Evolutionary conservation across 2,888 invertebrate species (phyloP), one percentile per base, ranked within the genome.

Genomic region (Pyralis farinalis): DNA sequence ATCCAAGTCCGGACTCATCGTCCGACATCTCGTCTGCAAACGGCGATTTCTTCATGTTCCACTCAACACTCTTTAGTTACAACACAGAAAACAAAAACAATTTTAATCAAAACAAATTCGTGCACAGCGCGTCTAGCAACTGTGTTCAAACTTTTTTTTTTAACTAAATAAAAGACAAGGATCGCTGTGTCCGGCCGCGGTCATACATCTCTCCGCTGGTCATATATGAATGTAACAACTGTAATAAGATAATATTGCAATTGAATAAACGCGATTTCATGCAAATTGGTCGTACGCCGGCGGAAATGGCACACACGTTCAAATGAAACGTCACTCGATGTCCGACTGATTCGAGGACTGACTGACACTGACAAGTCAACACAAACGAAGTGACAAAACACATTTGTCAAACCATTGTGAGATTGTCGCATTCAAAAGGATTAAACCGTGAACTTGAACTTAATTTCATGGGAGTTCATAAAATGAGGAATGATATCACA

Each of bases 1-100:
- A 93, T 37, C 94, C 94, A 63, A 94, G 78, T 44, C 94, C 93
- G 44, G 91, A 85, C 55, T 91, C 92, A 58, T 93, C 91, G 60
- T 91, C 91, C 1, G 87, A 90, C 25, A 75, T 82, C 49, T 89
- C 89, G 10, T 88, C 86, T 48, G 84, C 86, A 37, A 53, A 64
- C 36, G 63, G 65, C 35, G 69, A 45, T 40, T 70, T 71, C 71
- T 83, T 87, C 87, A 87, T 87, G 43, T 54, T 70, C 51, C 52
- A 56, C 53, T 49, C 56, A 51, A 55, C 55, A 63, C 62, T 67
- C 62, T 54, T 47, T 55, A 46, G 49, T 62, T 47, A 58, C 57
- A 56, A 59, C 71, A 71, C 71, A 72, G 55, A 63, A 71, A 71
- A 69, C 52, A 46, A 58, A 42, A 58, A 42, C 51, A 44, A 58